Evolutionary conservation across 2,113 vertebrate species (phyloP), one percentile per base, ranked within the genome.

Genomic region (Boleophthalmus pectinirostris): DNA sequence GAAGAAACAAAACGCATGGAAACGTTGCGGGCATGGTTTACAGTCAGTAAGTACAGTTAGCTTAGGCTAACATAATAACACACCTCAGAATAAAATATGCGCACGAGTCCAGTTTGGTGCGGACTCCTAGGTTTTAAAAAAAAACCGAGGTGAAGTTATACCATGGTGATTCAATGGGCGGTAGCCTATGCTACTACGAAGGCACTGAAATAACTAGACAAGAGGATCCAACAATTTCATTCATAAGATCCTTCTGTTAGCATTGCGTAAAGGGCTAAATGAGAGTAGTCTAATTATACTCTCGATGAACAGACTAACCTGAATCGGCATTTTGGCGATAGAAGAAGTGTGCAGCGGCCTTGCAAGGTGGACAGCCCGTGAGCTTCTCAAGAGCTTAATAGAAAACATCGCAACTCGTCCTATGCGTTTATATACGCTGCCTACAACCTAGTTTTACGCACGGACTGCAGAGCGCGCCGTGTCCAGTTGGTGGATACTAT

Each of bases 311-410:
- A 2, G 0, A 10, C 15, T 0, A 14, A 94, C 93, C 93, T 93
- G 72, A 49, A 94, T 93, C 0, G 93, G 92, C 92, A 93, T 92
- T 56, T 82, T 88, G 51, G 21, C 45, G 12, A 46, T 1, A 0
- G 63, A 3, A 21, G 90, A 79, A 1, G 78, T 56, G 73, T 91
- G 92, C 2, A 93, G 56, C 2, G 69, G 72, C 69, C 87, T 78
- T 0, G 43, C 14, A 29, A 77, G 21, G 13, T 43, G 78, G 29
- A 79, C 1, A 0, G 69, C 58, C 3, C 77, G 69, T 54, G 2
- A 49, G 75, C 11, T 49, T 74, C 47, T 85, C 5, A 68, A 64
- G 6, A 88, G 35, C 16, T 72, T 53, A 5, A 74, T 0, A 53
- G 46, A 47, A n/a, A 85, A 77, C 89, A 91, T 91, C n/a, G 53